A percentile compares a stretch with the other conserved stretches of the same genome.
Evolutionary conservation across 1,140 invertebrate genomes (phyloP).

Genomic region (Drosophila nikananu): DNA sequence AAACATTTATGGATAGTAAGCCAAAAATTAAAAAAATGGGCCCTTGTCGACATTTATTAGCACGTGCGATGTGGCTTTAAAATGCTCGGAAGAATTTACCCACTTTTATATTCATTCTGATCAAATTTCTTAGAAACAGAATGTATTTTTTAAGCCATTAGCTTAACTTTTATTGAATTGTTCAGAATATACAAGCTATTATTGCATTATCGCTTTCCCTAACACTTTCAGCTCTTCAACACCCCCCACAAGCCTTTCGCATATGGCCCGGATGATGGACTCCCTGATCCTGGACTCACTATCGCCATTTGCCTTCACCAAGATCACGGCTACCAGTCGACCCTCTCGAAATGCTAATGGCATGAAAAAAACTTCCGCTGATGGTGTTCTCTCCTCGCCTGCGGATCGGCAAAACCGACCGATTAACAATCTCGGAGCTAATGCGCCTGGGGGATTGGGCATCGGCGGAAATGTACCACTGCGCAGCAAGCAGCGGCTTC

Average conservation of each 20-base stretch:
- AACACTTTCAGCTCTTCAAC: slow-evolving; percentile 81
- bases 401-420: slow-evolving; percentile 50
- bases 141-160: no score
- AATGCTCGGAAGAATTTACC: no score
- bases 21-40: slow-evolving; percentile 13
- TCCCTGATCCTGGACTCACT: slow-evolving; percentile 88
- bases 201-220: background rate
- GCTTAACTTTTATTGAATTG: background rate
- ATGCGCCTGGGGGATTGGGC: slow-evolving; percentile 82
- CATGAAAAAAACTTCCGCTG: slow-evolving; percentile 43
- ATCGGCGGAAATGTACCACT: slow-evolving; percentile 55
- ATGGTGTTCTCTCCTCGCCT: slow-evolving; percentile 26
- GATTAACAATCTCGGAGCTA: slow-evolving; percentile 78
- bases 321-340: slow-evolving; percentile 86
- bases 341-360: slow-evolving; percentile 60
- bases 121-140: no score
- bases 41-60: background rate
- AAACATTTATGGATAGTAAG: slow-evolving; percentile 20
- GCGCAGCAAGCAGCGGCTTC: slow-evolving; percentile 72
- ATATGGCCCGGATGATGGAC: slow-evolving; percentile 91
- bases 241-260: slow-evolving; percentile 87
- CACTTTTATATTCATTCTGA: no score
- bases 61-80: background rate
- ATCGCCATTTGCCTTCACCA: slow-evolving; percentile 88
- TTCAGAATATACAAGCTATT: no score